Base-by-base conservation (phyloP, 2,888 invertebrate genomes). In the Meiosimyza decipiens region DNA sequence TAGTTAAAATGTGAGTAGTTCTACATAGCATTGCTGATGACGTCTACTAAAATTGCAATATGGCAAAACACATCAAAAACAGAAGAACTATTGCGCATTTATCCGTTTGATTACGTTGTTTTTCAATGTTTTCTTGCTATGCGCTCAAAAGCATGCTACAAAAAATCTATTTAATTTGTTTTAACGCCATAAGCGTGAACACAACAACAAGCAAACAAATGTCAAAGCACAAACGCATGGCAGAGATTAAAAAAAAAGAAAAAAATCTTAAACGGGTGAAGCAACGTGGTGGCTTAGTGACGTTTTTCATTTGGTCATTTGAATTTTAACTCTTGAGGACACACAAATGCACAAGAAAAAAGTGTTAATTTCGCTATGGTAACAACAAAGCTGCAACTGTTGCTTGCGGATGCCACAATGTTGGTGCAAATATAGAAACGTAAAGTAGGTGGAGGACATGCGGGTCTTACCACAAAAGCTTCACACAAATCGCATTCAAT, bases 401-500 rank as follows among this genome's bases (percentile, higher is more conserved):
- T 60, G 60, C 60, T 33, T 60, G 22, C 40, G 28, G 40, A 7
- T 40, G 28, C 28, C 28, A 28, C 28, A 28, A 28, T 28, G 3
- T 28, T 28, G 40, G 40, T 40, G 9, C 9, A 40, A 40, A 40
- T 9, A 9, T 40, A 40, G 28, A 40, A 40, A 40, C 7, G 6
- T 6, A 40, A 40, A 7, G 9, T 16, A 28, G 50, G 16, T 50
- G 3, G 13, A 51, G 64, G 6, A 28, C 50, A 13, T 22, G 13
- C 40, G 13, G 33, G 40, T n/a, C n/a, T 63, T 15, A 33, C 51
- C 64, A 51, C 51, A 64, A 64, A 22, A 64, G n/a, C 28, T n/a
- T 28, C 22, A 50, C 50, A 22, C 49, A 16, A 22, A 33, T 63
- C n/a, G 50, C 51, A 64, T 64, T 64, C 64, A 64, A 64, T 64